Base-by-base conservation (phyloP, 2,888 invertebrate genomes). In the Cheilosia urbana region DNA sequence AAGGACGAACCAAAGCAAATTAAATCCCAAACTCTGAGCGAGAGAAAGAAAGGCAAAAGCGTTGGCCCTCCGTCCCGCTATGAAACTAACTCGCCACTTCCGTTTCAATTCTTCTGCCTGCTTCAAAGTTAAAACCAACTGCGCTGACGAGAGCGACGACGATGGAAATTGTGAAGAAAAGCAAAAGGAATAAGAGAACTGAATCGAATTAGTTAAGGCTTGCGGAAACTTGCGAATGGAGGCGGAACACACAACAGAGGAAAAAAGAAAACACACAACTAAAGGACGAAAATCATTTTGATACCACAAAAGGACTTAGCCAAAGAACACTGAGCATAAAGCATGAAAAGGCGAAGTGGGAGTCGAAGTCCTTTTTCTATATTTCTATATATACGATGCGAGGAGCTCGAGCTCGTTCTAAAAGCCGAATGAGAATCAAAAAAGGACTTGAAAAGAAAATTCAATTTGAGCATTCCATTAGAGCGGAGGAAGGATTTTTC, bases 391-490 rank as follows among this genome's bases (percentile, higher is more conserved):
- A 34, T 2, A 11, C 2, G n/a, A n/a, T n/a, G n/a, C n/a, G n/a
- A n/a, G n/a, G n/a, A n/a, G n/a, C 75, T 47, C 17, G 37, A 72
- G 53, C 27, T 9, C 30, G 9, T 9, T 30, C 65, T 47, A 65
- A 71, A 66, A 78, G 45, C 66, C 66, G 66, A 77, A 77, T 51
- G 65, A 42, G 17, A 72, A 66, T 53, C 57, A 24, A 55, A 84
- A 75, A 85, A 55, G 34, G 65, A 80, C 65, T 60, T 65, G 45
- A 49, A 47, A 66, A 81, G 55, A 81, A 77, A 85, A 85, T 85
- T 85, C 76, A 85, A 85, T 85, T 85, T 85, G 81, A 85, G 58
- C 85, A 85, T 81, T 63, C 76, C 76, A 85, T 85, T 81, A 81
- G 85, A 63, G 58, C 63, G 66, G 4, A 63, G 21, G 57, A 42